Base-by-base conservation (phyloP, 2,113 vertebrate species). In the Cacatua alba region DNA sequence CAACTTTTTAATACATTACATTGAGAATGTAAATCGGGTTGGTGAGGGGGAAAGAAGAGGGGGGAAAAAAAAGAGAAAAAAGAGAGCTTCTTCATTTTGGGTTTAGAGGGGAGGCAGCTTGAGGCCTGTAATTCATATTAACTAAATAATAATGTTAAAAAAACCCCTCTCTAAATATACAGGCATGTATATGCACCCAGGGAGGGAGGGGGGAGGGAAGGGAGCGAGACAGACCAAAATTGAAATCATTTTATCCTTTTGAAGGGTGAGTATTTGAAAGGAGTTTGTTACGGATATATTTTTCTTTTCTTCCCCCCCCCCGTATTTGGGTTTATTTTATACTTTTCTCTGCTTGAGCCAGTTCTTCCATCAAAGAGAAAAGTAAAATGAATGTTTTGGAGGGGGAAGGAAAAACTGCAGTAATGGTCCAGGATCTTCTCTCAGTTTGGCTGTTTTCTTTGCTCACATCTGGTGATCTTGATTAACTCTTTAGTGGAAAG, bases 1-100 rank as follows among this genome's bases (percentile, higher is more conserved):
- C 99, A 99, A 99, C 99, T 99, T 99, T 99, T 99, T 99, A 99
- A 99, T 99, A 99, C 99, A 99, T 99, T 99, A 99, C 98, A 99
- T 99, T 99, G 99, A 99, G 99, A 99, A 99, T 99, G 99, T 99
- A 99, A 99, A 99, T 99, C 99, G 98, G 98, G 98, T 99, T 98
- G 98, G 98, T 98, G 97, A 98, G 97, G 98, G 98, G 98, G 94
- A 97, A 96, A 81, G 41, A 96, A 95, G 95, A 71, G 92, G 91
- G 1, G 46, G 92, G 74, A 95, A 15, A 90, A 84, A 96, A 84
- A 9, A 92, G 97, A 98, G 98, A 99, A 57, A n/a, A 57, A 57
- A n/a, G 97, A 99, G 98, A 98, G 98, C 98, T 98, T 97, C 98
- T 98, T 97, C 96, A 97, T 98, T 98, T 97, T 97, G 97, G 97